phyloP scores from a whole-genome alignment of 2,113 vertebrate species.

The Notothenia rossii region DNA sequence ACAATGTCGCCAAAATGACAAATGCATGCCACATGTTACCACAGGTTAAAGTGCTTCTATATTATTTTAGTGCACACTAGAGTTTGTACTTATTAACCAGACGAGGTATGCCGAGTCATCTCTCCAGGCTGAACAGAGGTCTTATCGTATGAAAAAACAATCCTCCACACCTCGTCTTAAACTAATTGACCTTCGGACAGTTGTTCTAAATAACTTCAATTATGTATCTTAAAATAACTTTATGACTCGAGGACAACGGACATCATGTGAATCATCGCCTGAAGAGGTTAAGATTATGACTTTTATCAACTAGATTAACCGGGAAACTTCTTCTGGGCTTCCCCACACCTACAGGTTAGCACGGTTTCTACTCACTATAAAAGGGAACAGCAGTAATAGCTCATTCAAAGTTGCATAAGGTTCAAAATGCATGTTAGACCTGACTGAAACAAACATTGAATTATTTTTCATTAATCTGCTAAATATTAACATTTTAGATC shows the following conservation, averaged over 20 bases:
- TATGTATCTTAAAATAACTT: background rate
- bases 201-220: background rate
- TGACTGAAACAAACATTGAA: too few species aligned
- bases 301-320: background rate
- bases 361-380: constrained; percentile 5
- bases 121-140: constrained; percentile 8
- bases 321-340: background rate
- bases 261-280: too few species aligned
- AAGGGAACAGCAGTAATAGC: background rate
- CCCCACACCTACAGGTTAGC: background rate
- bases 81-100: constrained; percentile 37
- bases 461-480: background rate
- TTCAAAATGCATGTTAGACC: background rate
- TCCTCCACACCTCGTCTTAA: constrained; percentile 14
- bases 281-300: background rate
- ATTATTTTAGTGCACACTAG: constrained; percentile 34
- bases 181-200: constrained; percentile 31
- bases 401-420: background rate
- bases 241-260: background rate
- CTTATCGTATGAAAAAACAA: constrained; percentile 21
- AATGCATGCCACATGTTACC: background rate
- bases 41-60: background rate
- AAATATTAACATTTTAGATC: background rate
- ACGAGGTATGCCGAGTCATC: background rate
- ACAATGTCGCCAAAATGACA: background rate